Base-by-base conservation (phyloP, 2,797 vertebrate species). In the Anabas testudineus region DNA sequence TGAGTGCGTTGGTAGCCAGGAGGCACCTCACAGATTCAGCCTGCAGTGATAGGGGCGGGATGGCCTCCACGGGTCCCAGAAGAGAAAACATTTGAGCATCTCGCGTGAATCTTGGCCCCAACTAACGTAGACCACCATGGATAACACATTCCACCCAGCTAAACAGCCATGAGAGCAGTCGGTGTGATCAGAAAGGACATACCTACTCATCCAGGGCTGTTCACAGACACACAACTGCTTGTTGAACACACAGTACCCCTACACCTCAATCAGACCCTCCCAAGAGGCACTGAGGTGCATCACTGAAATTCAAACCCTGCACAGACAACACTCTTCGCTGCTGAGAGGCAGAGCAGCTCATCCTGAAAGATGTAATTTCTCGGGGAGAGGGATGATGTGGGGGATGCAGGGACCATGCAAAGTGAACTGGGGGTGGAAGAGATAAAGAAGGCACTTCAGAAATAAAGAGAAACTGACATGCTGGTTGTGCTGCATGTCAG, bases 61-160 rank as follows among this genome's bases (percentile, higher is more conserved):
- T 68, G 65, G 87, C 75, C 66, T 83, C 76, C 78, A 19, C 70
- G 49, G 58, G 80, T 76, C 85, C 67, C 72, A 67, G 63, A 74
- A 75, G 71, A 79, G 85, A 88, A 91, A 93, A 93, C 73, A 82
- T 86, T 68, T 70, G 65, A 84, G 77, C 10, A n/a, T 69, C 70
- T 78, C 88, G 83, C 82, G 61, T 90, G 85, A 81, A 86, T 92
- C 88, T 88, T 84, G 83, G 85, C 81, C 79, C 79, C 22, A 56
- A 86, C 76, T 77, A 83, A 85, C 76, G 13, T 70, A 78, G 37
- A 73, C 92, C 93, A 89, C 60, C 91, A 94, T 93, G 75, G 61
- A 79, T n/a, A 71, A 80, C 74, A 85, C 91, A 94, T 94, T 94
- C 93, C 91, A 74, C 81, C 73, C 62, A 71, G 86, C 81, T 87